Evolutionary conservation across 2,888 invertebrate species (phyloP), one percentile per base, ranked within the genome.

Genomic region (Caenorhabditis sulstoni): DNA sequence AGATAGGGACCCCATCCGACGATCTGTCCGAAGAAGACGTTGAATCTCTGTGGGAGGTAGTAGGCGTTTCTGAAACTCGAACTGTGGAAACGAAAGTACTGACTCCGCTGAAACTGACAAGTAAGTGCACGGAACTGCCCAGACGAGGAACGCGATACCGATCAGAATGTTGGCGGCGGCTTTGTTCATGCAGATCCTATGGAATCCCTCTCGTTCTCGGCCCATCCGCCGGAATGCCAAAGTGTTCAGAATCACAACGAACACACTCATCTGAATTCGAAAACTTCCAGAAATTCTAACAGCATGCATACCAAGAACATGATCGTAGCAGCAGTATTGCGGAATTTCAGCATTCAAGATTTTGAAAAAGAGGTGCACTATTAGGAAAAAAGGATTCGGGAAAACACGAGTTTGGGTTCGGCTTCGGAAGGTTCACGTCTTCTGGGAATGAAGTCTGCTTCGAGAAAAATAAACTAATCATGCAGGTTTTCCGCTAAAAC

Each of bases 1-100:
- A 76, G 39, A 37, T 76, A 76, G 8, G 76, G 76, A 14, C 45
- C 76, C 76, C 76, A 76, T 3, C 76, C 76, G 23, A 76, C 76
- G n/a, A 76, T 58, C 52, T 68, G 64, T 3, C 76, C 76, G 58
- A 76, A 76, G 64, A 76, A 76, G 4, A 76, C 41, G 20, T 76
- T 76, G 59, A 68, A 76, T 8, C 41, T n/a, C 0, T 64, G 50
- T 3, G 76, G 76, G 0, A 76, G 68, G 23, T 70, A 76, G 11
- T 44, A 49, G 29, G 12, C 22, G 41, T 73, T 64, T 52, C 73
- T 73, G 64, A 7, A 29, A 29, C 7, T 29, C 29, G 7, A 7
- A 29, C 29, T 29, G 7, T 29, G 7, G 29, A 29, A 7, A 29
- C 4, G 29, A 3, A 7, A 44, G 59, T 20, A 20, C 11, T 23